These are phyloP conservation scores for Nasua narica DNA, from an alignment of 2,797 vertebrate species.

Conservation along the genomic window DNA sequence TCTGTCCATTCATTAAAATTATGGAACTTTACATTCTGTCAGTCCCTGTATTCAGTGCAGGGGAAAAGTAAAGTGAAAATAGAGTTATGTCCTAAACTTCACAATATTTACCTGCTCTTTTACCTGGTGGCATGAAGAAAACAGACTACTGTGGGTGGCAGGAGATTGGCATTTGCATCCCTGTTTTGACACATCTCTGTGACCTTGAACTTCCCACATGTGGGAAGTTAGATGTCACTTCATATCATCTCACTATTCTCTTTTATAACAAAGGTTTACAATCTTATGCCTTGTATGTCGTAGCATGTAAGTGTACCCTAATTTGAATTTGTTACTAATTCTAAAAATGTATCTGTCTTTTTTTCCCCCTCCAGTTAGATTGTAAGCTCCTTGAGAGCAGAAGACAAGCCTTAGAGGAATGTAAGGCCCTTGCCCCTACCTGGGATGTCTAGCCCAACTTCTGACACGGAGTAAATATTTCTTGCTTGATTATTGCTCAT, in stretches of 20 bases:
- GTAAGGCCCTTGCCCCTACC: not conserved
- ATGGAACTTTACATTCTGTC: not conserved
- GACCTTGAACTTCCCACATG: not conserved
- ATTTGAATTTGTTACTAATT: not conserved
- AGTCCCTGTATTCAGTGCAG: not conserved
- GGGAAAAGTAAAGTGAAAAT: not conserved
- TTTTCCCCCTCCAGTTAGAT: not conserved
- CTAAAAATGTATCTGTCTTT: not conserved
- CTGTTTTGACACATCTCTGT: not conserved
- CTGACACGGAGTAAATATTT: not conserved
- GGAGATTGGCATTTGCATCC: not conserved
- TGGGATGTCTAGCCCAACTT: not conserved
- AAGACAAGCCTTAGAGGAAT: not conserved
- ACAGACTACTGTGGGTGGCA: too few species aligned
- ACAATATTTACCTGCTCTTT: not conserved
- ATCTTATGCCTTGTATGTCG: not conserved
- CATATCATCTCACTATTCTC: not conserved
- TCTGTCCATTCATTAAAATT: not conserved
- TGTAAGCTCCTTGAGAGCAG: not conserved
- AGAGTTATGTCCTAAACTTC: not conserved
- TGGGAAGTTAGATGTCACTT: not conserved
- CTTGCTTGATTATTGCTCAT: not conserved
- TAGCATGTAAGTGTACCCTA: not conserved
- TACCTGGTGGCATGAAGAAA: not conserved
- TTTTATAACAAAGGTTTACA: not conserved